phyloP scores from a whole-genome alignment of 2,888 invertebrate species.

The Neoscelio sp. region DNA sequence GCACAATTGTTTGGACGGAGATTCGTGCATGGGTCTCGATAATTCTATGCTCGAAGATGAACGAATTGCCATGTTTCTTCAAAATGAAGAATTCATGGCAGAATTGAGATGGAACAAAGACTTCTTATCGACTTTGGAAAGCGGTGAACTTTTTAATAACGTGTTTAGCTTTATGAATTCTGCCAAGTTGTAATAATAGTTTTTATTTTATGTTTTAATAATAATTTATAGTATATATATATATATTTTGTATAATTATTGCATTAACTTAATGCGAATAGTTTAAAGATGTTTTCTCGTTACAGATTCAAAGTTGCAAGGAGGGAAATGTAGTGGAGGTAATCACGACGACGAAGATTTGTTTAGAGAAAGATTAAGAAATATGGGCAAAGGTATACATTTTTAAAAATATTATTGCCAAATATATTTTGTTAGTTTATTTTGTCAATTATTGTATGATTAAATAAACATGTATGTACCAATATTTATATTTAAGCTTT shows the following conservation, averaged over 20 bases:
- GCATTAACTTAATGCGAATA: too few relatives aligned
- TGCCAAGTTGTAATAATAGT: background rate
- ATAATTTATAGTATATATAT: background rate
- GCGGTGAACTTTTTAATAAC: too few relatives aligned
- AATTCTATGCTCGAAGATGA: slow-evolving; percentile 91
- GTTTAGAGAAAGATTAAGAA: slow-evolving; percentile 90
- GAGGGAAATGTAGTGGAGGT: slow-evolving; percentile 73
- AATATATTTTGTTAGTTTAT: too few relatives aligned
- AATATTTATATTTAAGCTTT: too few relatives aligned
- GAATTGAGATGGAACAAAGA: slow-evolving; percentile 94
- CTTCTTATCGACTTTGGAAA: slow-evolving; percentile 92
- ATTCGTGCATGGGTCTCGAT: slow-evolving; percentile 73
- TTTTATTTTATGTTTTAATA: background rate
- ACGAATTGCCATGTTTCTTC: slow-evolving; percentile 92
- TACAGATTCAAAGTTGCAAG: slow-evolving; percentile 79
- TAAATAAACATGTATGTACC: too few relatives aligned
- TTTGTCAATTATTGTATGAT: too few relatives aligned
- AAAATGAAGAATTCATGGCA: slow-evolving; percentile 95
- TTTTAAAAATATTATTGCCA: slow-evolving; percentile 4
- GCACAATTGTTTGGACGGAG: slow-evolving; percentile 72
- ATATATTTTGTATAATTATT: slow-evolving; percentile 20
- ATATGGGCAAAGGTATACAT: slow-evolving; percentile 90
- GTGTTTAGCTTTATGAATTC: slow-evolving; percentile 1
- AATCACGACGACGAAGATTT: slow-evolving; percentile 87
- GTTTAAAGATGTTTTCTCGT: too few relatives aligned